Percentiles rank a stretch among this genome's conserved stretches.
phyloP scores from a whole-genome alignment of 2,797 vertebrate species.

The Paedocypris micromegethes region DNA sequence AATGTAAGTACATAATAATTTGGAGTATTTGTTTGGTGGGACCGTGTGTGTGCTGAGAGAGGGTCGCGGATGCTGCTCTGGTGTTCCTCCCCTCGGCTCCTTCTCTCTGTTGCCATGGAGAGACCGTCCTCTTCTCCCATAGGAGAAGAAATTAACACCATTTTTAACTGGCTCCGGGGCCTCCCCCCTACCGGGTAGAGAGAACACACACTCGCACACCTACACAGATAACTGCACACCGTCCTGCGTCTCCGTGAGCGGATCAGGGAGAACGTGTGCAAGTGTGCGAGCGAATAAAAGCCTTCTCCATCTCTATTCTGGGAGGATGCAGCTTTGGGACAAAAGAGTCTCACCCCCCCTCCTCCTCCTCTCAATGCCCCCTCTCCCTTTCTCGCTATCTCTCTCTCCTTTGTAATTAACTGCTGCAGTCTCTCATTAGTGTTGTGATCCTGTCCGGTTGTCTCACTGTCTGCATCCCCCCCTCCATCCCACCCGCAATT shows the following conservation, averaged over 20 bases:
- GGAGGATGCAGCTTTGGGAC: conserved; percentile 52
- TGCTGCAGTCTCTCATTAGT: conserved; percentile 51
- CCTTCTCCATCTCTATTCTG: conserved; percentile 47
- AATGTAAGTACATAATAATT: conserved; percentile 32
- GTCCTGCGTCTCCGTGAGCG: conserved; percentile 30
- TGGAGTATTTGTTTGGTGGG: conserved; percentile 36
- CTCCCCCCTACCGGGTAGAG: conserved; percentile 65
- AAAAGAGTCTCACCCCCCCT: conserved; percentile 46
- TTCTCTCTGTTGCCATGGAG: conserved; percentile 81
- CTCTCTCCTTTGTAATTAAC: conserved; percentile 51
- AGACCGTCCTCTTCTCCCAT: conserved; percentile 77
- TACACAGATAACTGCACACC: conserved; percentile 40
- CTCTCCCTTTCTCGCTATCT: conserved; percentile 30
- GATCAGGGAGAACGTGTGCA: conserved; percentile 32
- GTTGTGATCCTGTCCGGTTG: conserved; percentile 48
- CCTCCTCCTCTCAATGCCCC: conserved; percentile 29
- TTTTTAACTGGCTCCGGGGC: conserved; percentile 78
- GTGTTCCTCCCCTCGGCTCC: conserved; percentile 74
- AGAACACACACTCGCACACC: conserved; percentile 48
- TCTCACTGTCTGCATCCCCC: conserved; percentile 44
- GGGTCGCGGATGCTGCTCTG: conserved; percentile 70
- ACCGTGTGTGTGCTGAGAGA: conserved; percentile 57
- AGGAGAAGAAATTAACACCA: conserved; percentile 81
- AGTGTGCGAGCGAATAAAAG: conserved; percentile 32
- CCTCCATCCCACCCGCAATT: conserved; percentile 44